Evolutionary conservation across 2,797 vertebrate genomes (phyloP).

Genomic region (Alfaro cultratus): DNA sequence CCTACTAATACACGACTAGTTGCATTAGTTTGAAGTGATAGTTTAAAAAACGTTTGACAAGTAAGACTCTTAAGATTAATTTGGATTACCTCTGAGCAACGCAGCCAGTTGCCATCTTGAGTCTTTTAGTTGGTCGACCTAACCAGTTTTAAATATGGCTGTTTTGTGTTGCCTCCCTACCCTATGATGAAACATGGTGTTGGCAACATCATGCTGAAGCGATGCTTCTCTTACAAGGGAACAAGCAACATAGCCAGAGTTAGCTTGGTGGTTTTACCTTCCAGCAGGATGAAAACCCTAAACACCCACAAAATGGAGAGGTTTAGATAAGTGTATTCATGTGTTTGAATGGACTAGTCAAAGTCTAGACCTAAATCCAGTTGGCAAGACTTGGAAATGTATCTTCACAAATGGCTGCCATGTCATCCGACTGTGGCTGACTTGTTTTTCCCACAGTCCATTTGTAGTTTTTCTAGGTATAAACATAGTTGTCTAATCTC

Average conservation of each 20-base stretch:
- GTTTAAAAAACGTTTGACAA: background rate
- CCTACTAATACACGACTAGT: background rate
- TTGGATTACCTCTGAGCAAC: background rate
- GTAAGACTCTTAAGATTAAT: background rate
- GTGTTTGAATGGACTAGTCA: background rate
- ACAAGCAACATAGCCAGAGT: background rate
- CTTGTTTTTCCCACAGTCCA: background rate
- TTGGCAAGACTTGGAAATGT: background rate
- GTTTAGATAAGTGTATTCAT: background rate
- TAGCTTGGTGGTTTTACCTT: background rate
- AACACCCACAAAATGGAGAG: background rate
- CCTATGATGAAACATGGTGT: background rate
- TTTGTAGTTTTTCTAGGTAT: background rate
- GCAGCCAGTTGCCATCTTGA: background rate
- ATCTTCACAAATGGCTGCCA: background rate
- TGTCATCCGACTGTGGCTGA: background rate
- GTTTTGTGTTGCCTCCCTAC: background rate
- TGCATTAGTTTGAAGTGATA: background rate
- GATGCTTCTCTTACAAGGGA: background rate
- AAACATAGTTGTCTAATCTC: background rate
- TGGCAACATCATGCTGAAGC: background rate
- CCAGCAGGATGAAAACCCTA: background rate
- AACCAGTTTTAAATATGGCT: background rate
- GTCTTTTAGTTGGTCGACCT: background rate
- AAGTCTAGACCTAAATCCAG: background rate